A percentile compares a stretch with the other conserved stretches of the same genome.
Evolutionary conservation across 2,888 invertebrate species (phyloP).

Genomic region (Cyaniris semiargus): DNA sequence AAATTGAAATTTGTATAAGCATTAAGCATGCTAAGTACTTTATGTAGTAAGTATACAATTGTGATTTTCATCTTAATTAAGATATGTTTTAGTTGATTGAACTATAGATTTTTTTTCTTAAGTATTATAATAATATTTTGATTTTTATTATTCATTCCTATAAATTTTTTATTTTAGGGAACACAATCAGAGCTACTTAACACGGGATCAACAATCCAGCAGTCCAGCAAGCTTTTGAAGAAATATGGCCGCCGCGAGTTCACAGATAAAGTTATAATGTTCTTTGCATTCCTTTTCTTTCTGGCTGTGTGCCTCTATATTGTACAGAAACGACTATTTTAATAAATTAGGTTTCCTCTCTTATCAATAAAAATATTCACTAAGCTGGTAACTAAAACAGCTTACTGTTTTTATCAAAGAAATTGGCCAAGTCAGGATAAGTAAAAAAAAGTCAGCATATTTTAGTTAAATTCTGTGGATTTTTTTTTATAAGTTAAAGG

Average conservation of each 20-base stretch:
- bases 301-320: conserved; percentile 95
- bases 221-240: conserved; percentile 93
- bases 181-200: conserved; percentile 91
- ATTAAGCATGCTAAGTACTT: too few relatives aligned
- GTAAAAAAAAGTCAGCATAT: neutral
- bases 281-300: conserved; percentile 93
- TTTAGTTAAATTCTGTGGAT: neutral
- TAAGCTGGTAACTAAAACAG: neutral
- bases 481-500: neutral
- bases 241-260: conserved; percentile 97
- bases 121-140: neutral
- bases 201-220: conserved; percentile 92
- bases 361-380: neutral
- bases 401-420: neutral
- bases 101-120: too few relatives aligned
- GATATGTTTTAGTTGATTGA: too few relatives aligned
- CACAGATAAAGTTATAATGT: conserved; percentile 95
- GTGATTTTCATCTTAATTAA: too few relatives aligned
- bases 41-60: too few relatives aligned
- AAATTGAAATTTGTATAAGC: too few relatives aligned
- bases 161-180: conserved; percentile 69
- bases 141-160: neutral
- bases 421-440: neutral
- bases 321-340: conserved; percentile 93
- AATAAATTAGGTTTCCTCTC: conserved; percentile 39